Percentiles rank a stretch among this genome's conserved stretches.
These are phyloP conservation scores for Achlya flavicornis DNA, from an alignment of 2,888 invertebrate species.

Conservation along the genomic window DNA sequence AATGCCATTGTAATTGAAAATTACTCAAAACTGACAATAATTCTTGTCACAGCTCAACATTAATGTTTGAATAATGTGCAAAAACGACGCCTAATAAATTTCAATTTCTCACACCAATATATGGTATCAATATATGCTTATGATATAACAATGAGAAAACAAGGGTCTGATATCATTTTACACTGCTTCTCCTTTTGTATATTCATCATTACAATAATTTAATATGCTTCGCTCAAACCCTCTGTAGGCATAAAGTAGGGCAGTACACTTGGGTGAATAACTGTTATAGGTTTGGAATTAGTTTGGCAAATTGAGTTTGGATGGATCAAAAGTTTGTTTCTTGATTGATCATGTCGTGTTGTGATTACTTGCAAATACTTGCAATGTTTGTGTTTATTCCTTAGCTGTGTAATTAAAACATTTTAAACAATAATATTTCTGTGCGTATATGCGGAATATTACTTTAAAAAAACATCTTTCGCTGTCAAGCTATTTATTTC, in stretches of 20 bases:
- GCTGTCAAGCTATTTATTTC: too few relatives aligned
- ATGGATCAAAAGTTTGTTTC: conserved; percentile 3
- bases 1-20: neutral
- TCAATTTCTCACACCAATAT: neutral
- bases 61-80: neutral
- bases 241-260: conserved; percentile 32
- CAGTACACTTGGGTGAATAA: conserved; percentile 33
- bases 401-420: too few relatives aligned
- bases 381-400: neutral
- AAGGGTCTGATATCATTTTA: neutral
- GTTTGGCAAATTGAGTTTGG: conserved; percentile 9
- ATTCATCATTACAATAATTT: conserved; percentile 53
- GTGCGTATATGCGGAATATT: too few relatives aligned
- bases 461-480: too few relatives aligned
- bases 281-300: conserved; percentile 9
- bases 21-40: neutral
- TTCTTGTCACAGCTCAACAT: neutral
- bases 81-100: neutral
- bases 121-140: neutral
- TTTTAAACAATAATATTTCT: too few relatives aligned
- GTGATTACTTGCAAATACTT: neutral
- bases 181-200: conserved; percentile 34
- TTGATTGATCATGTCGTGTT: conserved; percentile 10
- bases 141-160: neutral
- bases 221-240: conserved; percentile 35